Conservation (phyloP, 2,888 invertebrate genomes). For the Toxonevra muliebris region DNA sequence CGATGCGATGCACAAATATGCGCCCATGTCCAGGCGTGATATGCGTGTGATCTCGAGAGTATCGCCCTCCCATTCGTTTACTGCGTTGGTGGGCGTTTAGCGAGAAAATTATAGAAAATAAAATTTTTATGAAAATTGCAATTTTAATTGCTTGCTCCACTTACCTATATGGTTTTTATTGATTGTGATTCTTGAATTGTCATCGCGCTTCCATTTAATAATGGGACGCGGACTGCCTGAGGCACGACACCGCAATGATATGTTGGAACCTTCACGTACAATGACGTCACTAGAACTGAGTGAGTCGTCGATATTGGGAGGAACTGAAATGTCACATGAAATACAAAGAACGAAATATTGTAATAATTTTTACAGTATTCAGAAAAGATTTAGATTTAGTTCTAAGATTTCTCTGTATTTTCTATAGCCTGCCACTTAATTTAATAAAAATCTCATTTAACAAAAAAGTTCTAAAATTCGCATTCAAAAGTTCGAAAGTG, state of each 20-base stretch:
- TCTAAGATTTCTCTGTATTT: too few species aligned
- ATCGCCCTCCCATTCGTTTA: constrained; percentile 86
- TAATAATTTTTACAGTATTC: background rate
- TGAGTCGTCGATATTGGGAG: constrained; percentile 91
- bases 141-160: constrained; percentile 43
- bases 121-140: constrained; percentile 5
- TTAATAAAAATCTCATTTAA: too few species aligned
- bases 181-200: constrained; percentile 86
- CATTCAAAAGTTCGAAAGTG: too few species aligned
- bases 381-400: too few species aligned
- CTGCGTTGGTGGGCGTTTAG: constrained; percentile 64
- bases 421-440: too few species aligned
- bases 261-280: constrained; percentile 88
- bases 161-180: constrained; percentile 84
- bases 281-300: constrained; percentile 88
- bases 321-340: constrained; percentile 71
- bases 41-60: constrained; percentile 85
- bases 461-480: too few species aligned
- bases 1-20: constrained; percentile 87
- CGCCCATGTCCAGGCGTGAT: constrained; percentile 90
- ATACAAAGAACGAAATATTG: background rate
- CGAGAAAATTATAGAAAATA: constrained; percentile 5
- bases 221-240: constrained; percentile 87
- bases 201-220: constrained; percentile 92
- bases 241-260: constrained; percentile 87